Evolutionary conservation across 30 jellyfish, hydroid and myxozoan genomes (phyloP), one percentile per base, ranked within the genome.

Genomic region (Pseudorhiza aurosa): DNA sequence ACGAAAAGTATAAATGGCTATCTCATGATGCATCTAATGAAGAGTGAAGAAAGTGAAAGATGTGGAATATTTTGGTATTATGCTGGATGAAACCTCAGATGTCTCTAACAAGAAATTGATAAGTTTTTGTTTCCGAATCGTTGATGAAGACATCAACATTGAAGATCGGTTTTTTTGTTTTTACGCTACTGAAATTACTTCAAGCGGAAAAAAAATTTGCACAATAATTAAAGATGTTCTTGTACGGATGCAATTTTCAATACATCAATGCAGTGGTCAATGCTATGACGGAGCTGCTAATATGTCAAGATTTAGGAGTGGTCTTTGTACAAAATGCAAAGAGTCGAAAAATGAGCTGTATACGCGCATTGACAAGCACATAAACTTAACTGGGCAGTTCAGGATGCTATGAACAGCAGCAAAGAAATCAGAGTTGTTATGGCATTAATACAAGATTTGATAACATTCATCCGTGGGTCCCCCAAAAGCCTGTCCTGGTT

Each of bases 401-500:
- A 72, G 45, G 80, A 72, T 51, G 86, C 86, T 45, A 72, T 50
- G 86, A 31, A 53, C 77, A 75, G 73, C 88, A 75, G 59, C 81
- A 75, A 55, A 37, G 73, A 75, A 75, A 56, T 75, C 81, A 56
- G 88, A 75, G 81, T 55, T 58, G 67, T 75, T 25, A 33, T 75
- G 88, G 82, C 59, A 36, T 58, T 75, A 29, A 40, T 75, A 55
- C 88, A 75, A 58, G 88, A 75, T 21, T 40, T 75, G 79, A 75
- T 40, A 73, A 81, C 77, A 49, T 73, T 73, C 87, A 73, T 73
- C 32, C 78, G 81, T 58, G 79, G 88, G 49, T 75, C 88, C 68
- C n/a, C 77, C 49, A 58, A 75, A 75, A 33, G 81, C 60, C 45
- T 53, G 62, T 40, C 88, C 82, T 53, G 88, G 82, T 58, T 53